These are phyloP conservation scores for Drosophila ercepeae DNA, from an alignment of 1,140 invertebrate species.

Conservation along the genomic window DNA sequence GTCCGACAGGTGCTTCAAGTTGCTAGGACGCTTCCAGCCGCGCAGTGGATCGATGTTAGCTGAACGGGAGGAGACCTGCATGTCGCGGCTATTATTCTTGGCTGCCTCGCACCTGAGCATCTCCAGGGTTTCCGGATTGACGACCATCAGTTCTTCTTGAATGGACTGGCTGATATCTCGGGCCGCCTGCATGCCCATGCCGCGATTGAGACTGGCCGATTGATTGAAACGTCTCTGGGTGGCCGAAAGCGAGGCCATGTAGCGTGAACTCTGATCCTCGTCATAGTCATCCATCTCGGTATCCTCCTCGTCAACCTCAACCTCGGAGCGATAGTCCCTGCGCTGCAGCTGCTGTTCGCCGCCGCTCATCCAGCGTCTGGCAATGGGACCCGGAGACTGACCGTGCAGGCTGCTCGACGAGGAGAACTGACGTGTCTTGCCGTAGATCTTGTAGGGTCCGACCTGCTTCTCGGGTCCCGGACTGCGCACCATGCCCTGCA, in stretches of 20 bases:
- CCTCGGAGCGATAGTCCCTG: neutral
- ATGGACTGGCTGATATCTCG: conserved; percentile 56
- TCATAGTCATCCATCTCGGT: neutral
- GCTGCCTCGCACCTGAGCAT: conserved; percentile 33
- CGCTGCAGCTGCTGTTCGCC: neutral
- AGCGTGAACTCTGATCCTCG: neutral
- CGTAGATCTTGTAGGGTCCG: conserved; percentile 44
- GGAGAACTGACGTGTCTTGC: conserved; percentile 31
- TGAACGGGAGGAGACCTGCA: neutral
- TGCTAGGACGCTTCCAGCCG: conserved; percentile 47
- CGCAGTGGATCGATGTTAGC: conserved; percentile 26
- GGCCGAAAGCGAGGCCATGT: conserved; percentile 12
- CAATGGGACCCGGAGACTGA: neutral
- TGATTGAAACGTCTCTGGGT: conserved; percentile 37
- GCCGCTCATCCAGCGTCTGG: conserved; percentile 9
- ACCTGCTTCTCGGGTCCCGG: neutral
- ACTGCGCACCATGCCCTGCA: conserved; percentile 39
- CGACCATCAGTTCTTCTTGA: conserved; percentile 56
- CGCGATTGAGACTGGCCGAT: neutral
- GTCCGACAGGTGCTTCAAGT: neutral
- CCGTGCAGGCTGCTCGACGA: conserved; percentile 29
- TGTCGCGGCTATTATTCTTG: neutral
- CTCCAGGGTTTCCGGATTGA: conserved; percentile 9
- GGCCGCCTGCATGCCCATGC: conserved; percentile 13
- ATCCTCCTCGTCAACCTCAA: neutral